These are phyloP conservation scores for Halichoeres trimaculatus DNA, from an alignment of 2,113 vertebrate genomes.

Conservation along the genomic window DNA sequence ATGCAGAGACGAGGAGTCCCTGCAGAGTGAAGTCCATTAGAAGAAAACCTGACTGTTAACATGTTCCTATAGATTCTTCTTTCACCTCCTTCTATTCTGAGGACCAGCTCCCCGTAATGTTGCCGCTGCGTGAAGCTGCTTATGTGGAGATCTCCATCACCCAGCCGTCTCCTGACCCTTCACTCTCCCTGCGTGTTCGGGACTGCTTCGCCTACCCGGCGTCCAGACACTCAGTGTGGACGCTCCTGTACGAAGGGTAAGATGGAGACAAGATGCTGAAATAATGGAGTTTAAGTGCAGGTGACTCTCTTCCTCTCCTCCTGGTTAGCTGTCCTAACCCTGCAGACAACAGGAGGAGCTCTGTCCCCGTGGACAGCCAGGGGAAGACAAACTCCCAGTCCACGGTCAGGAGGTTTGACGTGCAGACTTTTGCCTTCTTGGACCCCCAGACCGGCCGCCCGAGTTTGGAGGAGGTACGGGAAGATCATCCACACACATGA, in stretches of 20 bases:
- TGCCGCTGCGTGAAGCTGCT: constrained; percentile 55
- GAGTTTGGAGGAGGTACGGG: constrained; percentile 69
- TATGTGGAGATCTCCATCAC: constrained; percentile 75
- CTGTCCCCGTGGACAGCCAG: constrained; percentile 57
- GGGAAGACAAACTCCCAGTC: constrained; percentile 58
- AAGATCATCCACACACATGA: neutral
- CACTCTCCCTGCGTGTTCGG: constrained; percentile 67
- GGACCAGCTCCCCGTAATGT: constrained; percentile 71
- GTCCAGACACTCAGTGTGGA: constrained; percentile 78
- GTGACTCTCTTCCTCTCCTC: neutral
- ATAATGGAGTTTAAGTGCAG: neutral
- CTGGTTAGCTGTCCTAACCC: constrained; percentile 74
- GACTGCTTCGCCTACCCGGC: constrained; percentile 80
- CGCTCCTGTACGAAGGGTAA: constrained; percentile 78
- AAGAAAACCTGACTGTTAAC: neutral
- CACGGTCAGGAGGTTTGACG: constrained; percentile 75
- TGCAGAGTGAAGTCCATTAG: neutral
- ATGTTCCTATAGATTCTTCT: constrained; percentile 64
- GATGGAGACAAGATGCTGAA: neutral
- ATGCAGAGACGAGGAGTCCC: neutral
- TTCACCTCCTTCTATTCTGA: constrained; percentile 70
- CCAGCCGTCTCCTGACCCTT: constrained; percentile 62
- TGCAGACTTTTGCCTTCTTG: constrained; percentile 79
- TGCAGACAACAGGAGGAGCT: constrained; percentile 72
- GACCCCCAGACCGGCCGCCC: constrained; percentile 68